Evolutionary conservation across 2,113 vertebrate species (phyloP).

Genomic region (Ceyx cyanopectus): DNA sequence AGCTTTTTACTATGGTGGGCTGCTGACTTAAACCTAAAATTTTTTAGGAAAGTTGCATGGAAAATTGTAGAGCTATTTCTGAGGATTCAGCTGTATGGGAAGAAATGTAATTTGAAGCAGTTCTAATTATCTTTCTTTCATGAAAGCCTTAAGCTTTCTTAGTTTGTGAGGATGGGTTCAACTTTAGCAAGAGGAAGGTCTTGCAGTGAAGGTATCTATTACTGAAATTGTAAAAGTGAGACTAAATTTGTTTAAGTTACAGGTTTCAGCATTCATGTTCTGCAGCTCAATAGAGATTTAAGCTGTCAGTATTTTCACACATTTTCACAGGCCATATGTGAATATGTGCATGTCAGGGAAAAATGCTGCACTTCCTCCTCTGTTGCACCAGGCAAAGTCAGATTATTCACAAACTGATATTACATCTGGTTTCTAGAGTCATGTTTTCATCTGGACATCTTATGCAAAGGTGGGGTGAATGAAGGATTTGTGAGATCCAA

Average conservation of each 20-base stretch:
- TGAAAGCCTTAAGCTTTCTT: accelerated
- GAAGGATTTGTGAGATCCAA: background rate
- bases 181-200: background rate
- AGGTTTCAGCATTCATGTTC: background rate
- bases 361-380: background rate
- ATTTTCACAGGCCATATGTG: background rate
- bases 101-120: background rate
- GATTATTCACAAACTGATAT: background rate
- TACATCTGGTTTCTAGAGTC: background rate
- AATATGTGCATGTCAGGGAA: background rate
- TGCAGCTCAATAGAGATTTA: background rate
- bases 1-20: background rate
- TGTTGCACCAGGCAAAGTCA: background rate
- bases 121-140: background rate
- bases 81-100: background rate
- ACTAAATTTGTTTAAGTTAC: background rate
- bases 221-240: background rate
- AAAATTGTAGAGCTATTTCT: background rate
- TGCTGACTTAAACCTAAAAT: background rate
- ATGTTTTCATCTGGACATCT: background rate
- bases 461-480: background rate
- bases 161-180: background rate
- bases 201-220: background rate
- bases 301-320: background rate
- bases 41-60: background rate